Conservation (phyloP, 1,140 invertebrate genomes). For the Schlechtendalia chinensis region DNA sequence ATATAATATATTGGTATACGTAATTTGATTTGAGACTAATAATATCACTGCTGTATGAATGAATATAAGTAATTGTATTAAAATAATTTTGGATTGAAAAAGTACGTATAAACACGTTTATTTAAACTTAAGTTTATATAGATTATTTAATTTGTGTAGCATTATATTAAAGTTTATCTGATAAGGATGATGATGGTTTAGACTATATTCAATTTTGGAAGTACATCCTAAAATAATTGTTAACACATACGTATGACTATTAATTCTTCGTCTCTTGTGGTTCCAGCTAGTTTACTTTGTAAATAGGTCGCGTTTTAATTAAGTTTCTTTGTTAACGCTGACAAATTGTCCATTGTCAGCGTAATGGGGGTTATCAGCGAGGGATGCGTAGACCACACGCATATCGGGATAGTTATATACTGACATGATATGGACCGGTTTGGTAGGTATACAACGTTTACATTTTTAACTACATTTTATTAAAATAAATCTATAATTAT, state of each 20-base stretch:
- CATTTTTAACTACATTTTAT: background rate
- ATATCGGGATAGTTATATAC: background rate
- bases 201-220: background rate
- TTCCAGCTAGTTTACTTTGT: constrained; percentile 1
- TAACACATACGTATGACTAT: background rate
- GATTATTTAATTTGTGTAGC: no score
- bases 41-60: no score
- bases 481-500: background rate
- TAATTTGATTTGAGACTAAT: no score
- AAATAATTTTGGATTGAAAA: no score
- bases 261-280: background rate
- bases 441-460: background rate
- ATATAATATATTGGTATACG: no score
- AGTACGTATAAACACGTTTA: no score
- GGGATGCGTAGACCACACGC: background rate
- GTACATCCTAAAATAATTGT: background rate
- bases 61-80: no score
- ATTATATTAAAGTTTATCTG: background rate
- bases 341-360: constrained; percentile 13
- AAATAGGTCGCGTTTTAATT: background rate
- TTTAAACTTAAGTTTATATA: no score
- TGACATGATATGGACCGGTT: background rate
- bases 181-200: background rate
- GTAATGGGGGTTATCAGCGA: background rate
- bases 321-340: background rate